Conservation (phyloP, 2,797 vertebrate species). For the Okamejei kenojei region DNA sequence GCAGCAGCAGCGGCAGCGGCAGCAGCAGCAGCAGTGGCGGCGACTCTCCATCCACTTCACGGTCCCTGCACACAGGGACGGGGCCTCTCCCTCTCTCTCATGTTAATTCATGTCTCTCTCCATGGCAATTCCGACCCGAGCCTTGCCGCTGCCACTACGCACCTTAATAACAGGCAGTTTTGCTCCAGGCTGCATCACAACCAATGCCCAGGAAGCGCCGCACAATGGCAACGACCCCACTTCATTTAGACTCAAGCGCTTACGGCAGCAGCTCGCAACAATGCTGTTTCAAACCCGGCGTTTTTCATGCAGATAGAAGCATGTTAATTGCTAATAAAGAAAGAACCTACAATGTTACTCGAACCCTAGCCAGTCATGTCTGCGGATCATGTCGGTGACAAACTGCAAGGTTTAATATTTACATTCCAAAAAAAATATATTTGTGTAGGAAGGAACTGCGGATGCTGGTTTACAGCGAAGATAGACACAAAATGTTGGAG, state of each 20-base stretch:
- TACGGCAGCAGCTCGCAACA: background rate
- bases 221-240: background rate
- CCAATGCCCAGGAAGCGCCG: background rate
- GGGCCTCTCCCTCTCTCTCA: constrained; percentile 5
- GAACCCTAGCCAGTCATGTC: background rate
- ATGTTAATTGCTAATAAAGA: background rate
- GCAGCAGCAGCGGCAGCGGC: too few relatives aligned
- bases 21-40: too few relatives aligned
- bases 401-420: too few relatives aligned
- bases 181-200: background rate
- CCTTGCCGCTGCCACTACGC: background rate
- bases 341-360: background rate
- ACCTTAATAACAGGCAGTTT: background rate
- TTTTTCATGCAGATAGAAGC: background rate
- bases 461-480: too few relatives aligned
- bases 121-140: too few relatives aligned
- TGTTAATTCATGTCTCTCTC: too few relatives aligned
- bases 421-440: too few relatives aligned
- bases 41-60: background rate
- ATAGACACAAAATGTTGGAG: too few relatives aligned
- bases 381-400: too few relatives aligned
- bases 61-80: background rate
- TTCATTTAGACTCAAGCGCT: background rate
- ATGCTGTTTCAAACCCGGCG: too few relatives aligned
- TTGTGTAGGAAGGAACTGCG: too few relatives aligned